Evolutionary conservation across 2,888 invertebrate species (phyloP).

Genomic region (Ctenicera cuprea): DNA sequence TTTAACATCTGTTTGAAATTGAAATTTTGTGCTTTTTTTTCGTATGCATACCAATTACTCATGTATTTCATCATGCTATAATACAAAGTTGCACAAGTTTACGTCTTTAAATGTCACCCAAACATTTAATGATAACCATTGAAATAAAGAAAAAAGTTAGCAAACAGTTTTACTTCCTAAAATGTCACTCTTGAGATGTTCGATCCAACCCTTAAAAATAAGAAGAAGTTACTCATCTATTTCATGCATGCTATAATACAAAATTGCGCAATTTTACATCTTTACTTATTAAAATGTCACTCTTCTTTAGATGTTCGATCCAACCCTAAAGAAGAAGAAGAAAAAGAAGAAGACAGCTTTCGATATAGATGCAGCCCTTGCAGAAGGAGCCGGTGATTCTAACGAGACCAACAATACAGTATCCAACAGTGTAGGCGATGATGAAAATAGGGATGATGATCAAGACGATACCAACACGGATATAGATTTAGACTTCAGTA

Average conservation of each 20-base stretch:
- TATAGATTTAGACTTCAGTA: constrained; percentile 89
- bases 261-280: not conserved
- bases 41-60: too few species aligned
- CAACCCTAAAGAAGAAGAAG: constrained; percentile 91
- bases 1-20: not conserved
- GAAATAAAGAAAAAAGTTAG: too few species aligned
- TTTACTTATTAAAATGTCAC: constrained; percentile 1
- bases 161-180: too few species aligned
- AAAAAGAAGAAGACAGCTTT: constrained; percentile 97
- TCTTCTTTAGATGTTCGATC: constrained; percentile 75
- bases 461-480: constrained; percentile 81
- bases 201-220: not conserved
- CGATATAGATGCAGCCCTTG: constrained; percentile 90
- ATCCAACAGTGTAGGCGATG: constrained; percentile 74
- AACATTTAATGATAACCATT: too few species aligned
- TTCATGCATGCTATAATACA: not conserved
- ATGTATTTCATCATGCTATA: too few species aligned
- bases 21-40: too few species aligned
- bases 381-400: constrained; percentile 75
- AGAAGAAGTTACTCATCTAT: not conserved
- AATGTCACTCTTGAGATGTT: too few species aligned
- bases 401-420: constrained; percentile 70
- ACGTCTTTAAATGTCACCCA: too few species aligned
- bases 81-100: too few species aligned
- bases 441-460: constrained; percentile 72